Base-by-base conservation (phyloP, 2,113 vertebrate species). In the Protobothrops flavoviridis region DNA sequence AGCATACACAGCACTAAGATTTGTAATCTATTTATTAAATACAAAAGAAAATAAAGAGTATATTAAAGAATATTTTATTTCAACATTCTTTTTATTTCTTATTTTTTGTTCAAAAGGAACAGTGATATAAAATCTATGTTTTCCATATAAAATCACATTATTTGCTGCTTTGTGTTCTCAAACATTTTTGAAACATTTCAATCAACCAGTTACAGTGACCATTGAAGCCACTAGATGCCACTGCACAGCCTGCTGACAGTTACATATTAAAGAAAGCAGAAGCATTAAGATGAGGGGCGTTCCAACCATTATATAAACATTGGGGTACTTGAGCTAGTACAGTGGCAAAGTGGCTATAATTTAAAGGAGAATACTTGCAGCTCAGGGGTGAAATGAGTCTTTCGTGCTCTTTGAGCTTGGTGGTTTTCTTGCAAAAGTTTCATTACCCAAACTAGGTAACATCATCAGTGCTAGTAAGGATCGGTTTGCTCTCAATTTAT, bases 191-290 rank as follows among this genome's bases (percentile, higher is more conserved):
- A 81, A 81, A 81, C 33, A 39, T 39, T 39, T 81, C 74, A 39
- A 43, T 39, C 33, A 39, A 39, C 1, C 21, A 55, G 12, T 33
- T 69, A 39, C 55, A 61, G 11, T 88, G 53, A 53, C 86, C 48
- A 88, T 11, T 64, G 48, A 26, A 39, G 57, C 86, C 91, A 55
- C 86, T 88, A 92, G 91, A 74, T 88, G 91, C n/a, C 91, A 88
- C 91, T 92, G 13, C 48, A 88, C 23, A 92, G 91, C 91, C 48
- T 87, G 11, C 48, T 50, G 56, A 15, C 29, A 85, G 8, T 26
- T 21, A 86, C 24, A 13, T 10, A n/a, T 59, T 59, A 5, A 50
- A 21, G 55, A 61, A 92, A 26, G 10, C 21, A 50, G 43, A 85
- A 86, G 50, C 7, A 86, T 52, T 48, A 53, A 88, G 50, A 88